These are phyloP conservation scores for Rotaria macrura DNA, from an alignment of 2,888 invertebrate species.

Conservation along the genomic window DNA sequence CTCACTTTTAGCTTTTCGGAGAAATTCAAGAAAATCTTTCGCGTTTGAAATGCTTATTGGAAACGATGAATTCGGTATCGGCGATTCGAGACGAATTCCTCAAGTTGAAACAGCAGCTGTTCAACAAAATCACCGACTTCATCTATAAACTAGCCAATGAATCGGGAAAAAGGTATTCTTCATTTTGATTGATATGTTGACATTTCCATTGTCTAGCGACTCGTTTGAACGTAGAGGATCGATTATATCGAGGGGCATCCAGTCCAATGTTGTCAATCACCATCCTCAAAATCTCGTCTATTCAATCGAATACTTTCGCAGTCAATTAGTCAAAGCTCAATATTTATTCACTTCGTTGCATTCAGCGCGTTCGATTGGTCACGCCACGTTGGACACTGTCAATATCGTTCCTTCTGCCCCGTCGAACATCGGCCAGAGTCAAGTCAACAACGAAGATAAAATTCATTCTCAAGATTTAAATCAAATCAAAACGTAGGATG, in stretches of 20 bases:
- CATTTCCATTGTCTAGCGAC: neutral
- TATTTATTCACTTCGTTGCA: neutral
- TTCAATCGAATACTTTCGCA: constrained; percentile 2
- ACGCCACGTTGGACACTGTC: neutral
- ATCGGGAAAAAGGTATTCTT: neutral
- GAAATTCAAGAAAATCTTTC: neutral
- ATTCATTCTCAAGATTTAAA: neutral
- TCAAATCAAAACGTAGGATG: neutral
- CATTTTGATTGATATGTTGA: neutral
- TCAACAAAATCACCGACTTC: neutral
- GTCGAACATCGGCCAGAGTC: neutral
- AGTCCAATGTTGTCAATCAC: neutral
- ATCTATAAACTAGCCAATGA: neutral
- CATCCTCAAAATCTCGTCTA: neutral
- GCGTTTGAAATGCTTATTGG: neutral
- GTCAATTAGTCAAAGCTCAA: neutral
- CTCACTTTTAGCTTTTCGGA: neutral
- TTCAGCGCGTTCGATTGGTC: neutral
- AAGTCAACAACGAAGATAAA: neutral
- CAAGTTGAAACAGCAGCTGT: neutral
- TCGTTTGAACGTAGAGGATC: neutral
- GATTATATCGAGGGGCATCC: neutral
- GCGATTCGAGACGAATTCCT: neutral
- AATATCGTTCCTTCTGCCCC: neutral
- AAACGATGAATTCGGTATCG: neutral